These are phyloP conservation scores for Kryptopterus vitreolus DNA, from an alignment of 2,797 vertebrate genomes.

Conservation along the genomic window DNA sequence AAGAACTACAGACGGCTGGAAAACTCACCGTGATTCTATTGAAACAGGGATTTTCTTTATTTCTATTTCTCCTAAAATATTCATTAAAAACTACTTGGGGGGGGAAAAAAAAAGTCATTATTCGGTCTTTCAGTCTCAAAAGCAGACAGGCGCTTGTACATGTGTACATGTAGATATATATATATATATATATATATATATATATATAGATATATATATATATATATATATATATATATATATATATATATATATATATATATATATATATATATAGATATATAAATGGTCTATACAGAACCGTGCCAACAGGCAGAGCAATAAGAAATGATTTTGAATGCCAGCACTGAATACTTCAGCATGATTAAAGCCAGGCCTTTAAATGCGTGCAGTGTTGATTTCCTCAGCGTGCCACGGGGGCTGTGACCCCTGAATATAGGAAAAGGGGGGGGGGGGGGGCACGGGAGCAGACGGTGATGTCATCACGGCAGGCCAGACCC, in stretches of 20 bases:
- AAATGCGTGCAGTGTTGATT: not conserved
- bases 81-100: not conserved
- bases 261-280: too few relatives aligned
- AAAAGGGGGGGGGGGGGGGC: constrained; percentile 19
- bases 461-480: constrained; percentile 30
- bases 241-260: too few relatives aligned
- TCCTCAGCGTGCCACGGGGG: not conserved
- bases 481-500: constrained; percentile 15
- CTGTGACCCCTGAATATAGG: constrained; percentile 23
- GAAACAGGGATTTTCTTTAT: not conserved
- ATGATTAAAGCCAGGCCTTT: constrained; percentile 6
- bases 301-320: not conserved
- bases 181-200: too few relatives aligned
- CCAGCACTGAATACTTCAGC: not conserved
- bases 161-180: not conserved
- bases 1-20: too few relatives aligned
- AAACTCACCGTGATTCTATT: not conserved
- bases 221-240: too few relatives aligned
- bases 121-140: not conserved
- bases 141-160: not conserved
- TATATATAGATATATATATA: too few relatives aligned
- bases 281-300: not conserved
- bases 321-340: not conserved
- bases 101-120: not conserved
- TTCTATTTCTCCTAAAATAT: too few relatives aligned